Percentiles rank a stretch among this genome's conserved stretches.
phyloP scores from a whole-genome alignment of 2,113 vertebrate genomes.

The Paradoxurus hermaphroditus region DNA sequence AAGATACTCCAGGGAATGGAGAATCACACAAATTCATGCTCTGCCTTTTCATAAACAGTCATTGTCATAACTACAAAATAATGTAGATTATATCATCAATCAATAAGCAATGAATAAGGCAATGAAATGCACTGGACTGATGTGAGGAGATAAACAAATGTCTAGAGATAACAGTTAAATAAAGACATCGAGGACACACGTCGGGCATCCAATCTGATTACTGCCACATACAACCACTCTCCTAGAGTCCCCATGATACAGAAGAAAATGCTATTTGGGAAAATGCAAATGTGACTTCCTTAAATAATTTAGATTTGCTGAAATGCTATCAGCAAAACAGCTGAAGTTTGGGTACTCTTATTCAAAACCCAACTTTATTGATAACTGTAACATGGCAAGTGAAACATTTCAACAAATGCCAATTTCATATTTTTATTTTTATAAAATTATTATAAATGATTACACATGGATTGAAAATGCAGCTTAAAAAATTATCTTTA shows the following conservation, averaged over 20 bases:
- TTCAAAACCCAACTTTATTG: neutral
- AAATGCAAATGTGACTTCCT: neutral
- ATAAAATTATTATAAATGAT: neutral
- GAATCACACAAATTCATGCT: neutral
- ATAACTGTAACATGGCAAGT: neutral
- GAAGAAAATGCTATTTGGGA: neutral
- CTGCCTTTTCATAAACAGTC: neutral
- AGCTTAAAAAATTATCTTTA: slow-evolving; percentile 43
- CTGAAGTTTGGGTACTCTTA: neutral
- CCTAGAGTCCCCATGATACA: neutral
- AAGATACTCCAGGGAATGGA: neutral
- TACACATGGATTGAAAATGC: neutral
- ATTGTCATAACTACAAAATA: neutral
- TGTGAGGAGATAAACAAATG: neutral
- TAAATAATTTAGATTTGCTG: neutral
- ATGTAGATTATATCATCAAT: neutral
- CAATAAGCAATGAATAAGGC: neutral
- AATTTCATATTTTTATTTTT: slow-evolving; percentile 24
- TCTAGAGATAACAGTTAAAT: neutral
- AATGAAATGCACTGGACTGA: neutral
- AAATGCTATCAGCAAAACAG: neutral
- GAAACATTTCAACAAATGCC: neutral
- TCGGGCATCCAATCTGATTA: slow-evolving; percentile 4
- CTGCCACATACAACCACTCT: neutral
- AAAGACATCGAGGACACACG: neutral